phyloP scores from a whole-genome alignment of 2,797 vertebrate species.

The Falco peregrinus region DNA sequence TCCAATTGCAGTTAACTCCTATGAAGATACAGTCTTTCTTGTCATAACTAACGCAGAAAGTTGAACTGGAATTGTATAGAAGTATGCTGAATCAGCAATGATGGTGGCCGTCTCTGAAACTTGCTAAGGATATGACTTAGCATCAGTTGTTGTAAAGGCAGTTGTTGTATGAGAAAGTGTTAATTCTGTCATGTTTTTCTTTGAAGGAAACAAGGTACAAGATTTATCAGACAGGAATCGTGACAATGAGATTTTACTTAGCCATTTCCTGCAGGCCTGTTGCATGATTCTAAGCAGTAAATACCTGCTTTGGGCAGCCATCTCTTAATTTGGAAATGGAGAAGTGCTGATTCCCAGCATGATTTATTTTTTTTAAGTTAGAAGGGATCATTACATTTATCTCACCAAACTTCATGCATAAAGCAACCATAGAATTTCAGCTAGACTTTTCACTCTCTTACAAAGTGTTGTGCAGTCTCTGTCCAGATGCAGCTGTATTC shows the following conservation, averaged over 20 bases:
- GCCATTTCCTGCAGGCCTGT: neutral
- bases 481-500: neutral
- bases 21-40: neutral
- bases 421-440: slow-evolving; percentile 7
- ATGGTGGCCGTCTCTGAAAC: neutral
- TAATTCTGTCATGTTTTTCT: neutral
- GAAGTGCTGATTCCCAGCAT: neutral
- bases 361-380: neutral
- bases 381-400: neutral
- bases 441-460: neutral
- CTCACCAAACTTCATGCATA: neutral
- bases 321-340: neutral
- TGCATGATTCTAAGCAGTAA: neutral
- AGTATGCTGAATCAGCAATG: neutral
- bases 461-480: neutral
- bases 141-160: neutral
- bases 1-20: neutral
- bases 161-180: neutral
- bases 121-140: neutral
- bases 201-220: neutral
- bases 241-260: neutral
- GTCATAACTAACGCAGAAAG: neutral
- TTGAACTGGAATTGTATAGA: neutral
- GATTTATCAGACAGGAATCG: neutral
- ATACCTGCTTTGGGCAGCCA: neutral